These are phyloP conservation scores for Glaucomys volans DNA, from an alignment of 2,113 vertebrate species.

Conservation along the genomic window DNA sequence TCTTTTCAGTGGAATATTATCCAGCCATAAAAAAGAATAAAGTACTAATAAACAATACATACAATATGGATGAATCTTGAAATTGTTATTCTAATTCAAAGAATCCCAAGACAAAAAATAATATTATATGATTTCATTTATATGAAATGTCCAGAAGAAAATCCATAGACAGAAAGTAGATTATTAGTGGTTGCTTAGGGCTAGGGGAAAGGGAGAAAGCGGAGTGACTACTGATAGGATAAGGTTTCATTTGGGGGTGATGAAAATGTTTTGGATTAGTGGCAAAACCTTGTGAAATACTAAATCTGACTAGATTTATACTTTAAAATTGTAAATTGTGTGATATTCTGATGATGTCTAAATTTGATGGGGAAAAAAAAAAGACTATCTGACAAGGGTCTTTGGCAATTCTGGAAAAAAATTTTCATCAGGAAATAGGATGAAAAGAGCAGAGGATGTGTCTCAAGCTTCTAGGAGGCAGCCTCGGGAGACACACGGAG, in stretches of 20 bases:
- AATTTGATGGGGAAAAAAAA: not conserved
- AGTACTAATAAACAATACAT: not conserved
- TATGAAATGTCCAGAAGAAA: not conserved
- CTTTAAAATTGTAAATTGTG: not conserved
- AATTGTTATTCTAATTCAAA: not conserved
- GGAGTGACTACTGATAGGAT: no score
- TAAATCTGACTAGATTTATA: not conserved
- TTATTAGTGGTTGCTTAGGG: not conserved
- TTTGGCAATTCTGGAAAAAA: not conserved
- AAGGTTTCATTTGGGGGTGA: not conserved
- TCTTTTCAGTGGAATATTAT: not conserved
- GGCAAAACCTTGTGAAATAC: not conserved
- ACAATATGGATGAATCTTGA: not conserved
- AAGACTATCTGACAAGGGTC: not conserved
- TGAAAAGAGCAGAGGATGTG: not conserved
- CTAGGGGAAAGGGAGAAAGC: not conserved
- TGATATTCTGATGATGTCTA: not conserved
- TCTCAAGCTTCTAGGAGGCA: not conserved
- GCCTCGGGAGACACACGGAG: not conserved
- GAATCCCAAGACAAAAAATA: not conserved
- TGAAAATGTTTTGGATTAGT: not conserved
- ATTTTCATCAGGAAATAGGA: not conserved
- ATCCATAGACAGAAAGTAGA: not conserved
- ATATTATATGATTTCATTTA: not conserved
- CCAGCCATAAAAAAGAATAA: not conserved